A percentile compares a stretch with the other conserved stretches of the same genome.
Evolutionary conservation across 2,113 vertebrate genomes (phyloP).

Genomic region (Tenebrosternarchus preto): DNA sequence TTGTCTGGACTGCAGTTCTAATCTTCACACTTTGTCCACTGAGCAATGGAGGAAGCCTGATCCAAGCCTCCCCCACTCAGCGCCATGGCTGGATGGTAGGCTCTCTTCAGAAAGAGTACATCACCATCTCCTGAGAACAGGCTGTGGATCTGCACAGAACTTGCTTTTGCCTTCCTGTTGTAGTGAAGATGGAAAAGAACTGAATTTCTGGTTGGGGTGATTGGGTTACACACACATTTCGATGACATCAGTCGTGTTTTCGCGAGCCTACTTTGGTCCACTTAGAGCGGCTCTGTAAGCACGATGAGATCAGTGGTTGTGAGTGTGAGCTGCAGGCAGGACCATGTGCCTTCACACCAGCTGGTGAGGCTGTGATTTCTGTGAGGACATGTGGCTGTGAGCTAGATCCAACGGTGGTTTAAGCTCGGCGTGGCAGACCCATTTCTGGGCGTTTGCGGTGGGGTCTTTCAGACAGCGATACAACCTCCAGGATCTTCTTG

Average conservation of each 20-base stretch:
- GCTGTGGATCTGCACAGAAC: not conserved
- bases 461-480: too few relatives aligned
- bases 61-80: not conserved
- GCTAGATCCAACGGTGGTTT: slow-evolving; percentile 50
- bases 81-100: not conserved
- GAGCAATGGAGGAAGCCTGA: too few relatives aligned
- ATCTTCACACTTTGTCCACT: not conserved
- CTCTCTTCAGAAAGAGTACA: not conserved
- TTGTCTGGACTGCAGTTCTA: slow-evolving; percentile 14
- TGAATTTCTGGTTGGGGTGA: not conserved
- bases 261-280: not conserved
- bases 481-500: too few relatives aligned
- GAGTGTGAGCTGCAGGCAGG: not conserved
- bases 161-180: not conserved
- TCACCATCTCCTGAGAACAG: not conserved
- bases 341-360: slow-evolving; percentile 11
- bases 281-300: too few relatives aligned
- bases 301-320: slow-evolving; percentile 8
- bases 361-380: not conserved
- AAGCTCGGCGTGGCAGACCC: slow-evolving; percentile 16
- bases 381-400: slow-evolving; percentile 24
- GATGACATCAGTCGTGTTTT: not conserved
- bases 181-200: not conserved
- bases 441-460: too few relatives aligned
- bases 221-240: not conserved